Evolutionary conservation across 2,113 vertebrate species (phyloP).

Genomic region (Mustelus asterias): DNA sequence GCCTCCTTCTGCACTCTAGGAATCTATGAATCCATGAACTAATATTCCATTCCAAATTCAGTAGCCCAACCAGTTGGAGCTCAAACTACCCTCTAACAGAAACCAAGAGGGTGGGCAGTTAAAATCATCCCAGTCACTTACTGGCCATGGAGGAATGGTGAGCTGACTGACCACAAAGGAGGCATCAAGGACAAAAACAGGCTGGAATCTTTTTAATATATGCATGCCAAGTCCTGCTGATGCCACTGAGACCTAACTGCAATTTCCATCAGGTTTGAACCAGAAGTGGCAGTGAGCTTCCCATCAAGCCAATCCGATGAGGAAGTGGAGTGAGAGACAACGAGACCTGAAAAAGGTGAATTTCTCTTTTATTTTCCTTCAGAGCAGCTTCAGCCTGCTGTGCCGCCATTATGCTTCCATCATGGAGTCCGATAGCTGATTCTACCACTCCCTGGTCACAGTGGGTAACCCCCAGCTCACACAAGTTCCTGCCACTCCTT

Average conservation of each 20-base stretch:
- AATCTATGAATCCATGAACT: too few relatives aligned
- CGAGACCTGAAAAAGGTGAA: background rate
- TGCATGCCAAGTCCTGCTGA: background rate
- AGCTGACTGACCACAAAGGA: background rate
- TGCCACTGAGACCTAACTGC: too few relatives aligned
- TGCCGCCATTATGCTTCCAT: background rate
- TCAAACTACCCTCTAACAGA: background rate
- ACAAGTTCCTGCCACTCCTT: background rate
- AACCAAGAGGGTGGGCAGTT: background rate
- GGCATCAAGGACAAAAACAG: background rate
- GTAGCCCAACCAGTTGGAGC: background rate
- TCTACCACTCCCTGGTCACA: background rate
- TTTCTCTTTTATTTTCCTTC: background rate
- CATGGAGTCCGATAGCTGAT: background rate
- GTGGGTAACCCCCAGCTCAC: background rate
- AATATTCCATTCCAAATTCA: background rate
- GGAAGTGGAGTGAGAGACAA: background rate
- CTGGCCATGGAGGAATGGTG: background rate
- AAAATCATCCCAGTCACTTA: background rate
- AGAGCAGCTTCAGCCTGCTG: background rate
- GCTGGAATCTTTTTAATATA: background rate
- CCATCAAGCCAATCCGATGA: background rate
- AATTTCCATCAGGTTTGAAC: background rate
- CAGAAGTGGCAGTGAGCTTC: background rate
- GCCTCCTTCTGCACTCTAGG: too few relatives aligned